Conservation (phyloP, 2,797 vertebrate genomes). For the Pristis pectinata region DNA sequence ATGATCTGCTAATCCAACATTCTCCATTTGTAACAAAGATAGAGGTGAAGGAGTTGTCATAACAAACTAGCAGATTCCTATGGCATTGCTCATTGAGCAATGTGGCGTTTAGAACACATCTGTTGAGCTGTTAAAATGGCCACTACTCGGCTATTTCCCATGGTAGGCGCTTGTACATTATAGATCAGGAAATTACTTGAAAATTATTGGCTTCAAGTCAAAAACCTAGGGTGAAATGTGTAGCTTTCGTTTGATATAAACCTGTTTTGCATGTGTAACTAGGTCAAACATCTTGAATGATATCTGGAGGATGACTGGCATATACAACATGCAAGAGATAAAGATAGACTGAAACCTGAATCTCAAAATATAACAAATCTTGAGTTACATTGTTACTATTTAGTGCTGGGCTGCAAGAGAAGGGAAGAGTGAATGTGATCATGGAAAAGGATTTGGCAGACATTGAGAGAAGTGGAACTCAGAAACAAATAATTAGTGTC, state of each 20-base stretch:
- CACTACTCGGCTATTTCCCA: background rate
- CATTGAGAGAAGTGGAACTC: background rate
- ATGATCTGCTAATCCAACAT: constrained; percentile 14
- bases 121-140: background rate
- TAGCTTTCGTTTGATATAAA: background rate
- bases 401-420: background rate
- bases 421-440: background rate
- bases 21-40: background rate
- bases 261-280: background rate
- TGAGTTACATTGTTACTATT: background rate
- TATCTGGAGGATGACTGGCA: background rate
- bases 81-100: background rate
- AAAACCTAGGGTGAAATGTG: background rate
- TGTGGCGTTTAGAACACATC: background rate
- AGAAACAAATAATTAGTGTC: background rate
- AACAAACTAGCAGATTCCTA: background rate
- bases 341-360: background rate
- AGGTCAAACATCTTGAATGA: background rate
- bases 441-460: background rate
- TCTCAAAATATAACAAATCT: no score
- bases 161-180: background rate
- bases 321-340: background rate
- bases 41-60: background rate
- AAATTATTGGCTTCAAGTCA: background rate
- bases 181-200: background rate